A percentile compares a stretch with the other conserved stretches of the same genome.
These are phyloP conservation scores for Cathartes aura DNA, from an alignment of 2,113 vertebrate species.

Conservation along the genomic window DNA sequence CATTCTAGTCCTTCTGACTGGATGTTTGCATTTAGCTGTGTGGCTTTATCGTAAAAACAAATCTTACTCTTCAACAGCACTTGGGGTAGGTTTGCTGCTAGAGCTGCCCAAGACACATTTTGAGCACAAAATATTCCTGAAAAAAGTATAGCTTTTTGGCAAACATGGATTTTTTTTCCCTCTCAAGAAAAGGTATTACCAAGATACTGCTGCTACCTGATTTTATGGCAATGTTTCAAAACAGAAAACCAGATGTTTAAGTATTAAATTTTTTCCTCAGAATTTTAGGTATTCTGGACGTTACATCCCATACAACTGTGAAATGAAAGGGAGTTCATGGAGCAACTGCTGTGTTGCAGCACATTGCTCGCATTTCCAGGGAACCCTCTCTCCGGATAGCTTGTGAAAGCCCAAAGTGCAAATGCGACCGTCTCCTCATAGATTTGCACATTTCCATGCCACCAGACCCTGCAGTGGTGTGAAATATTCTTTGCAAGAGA, in stretches of 20 bases:
- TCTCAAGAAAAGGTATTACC: neutral
- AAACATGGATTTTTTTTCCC: neutral
- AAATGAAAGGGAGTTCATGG: neutral
- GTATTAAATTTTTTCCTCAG: neutral
- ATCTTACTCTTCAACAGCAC: neutral
- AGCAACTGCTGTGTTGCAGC: neutral
- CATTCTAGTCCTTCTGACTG: neutral
- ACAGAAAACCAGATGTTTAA: neutral
- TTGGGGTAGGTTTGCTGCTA: neutral
- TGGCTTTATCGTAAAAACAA: neutral
- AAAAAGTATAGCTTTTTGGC: neutral
- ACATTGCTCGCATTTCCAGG: neutral
- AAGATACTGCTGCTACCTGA: neutral
- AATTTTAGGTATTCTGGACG: neutral
- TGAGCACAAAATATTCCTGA: neutral
- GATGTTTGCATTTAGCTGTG: neutral
- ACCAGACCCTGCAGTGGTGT: neutral
- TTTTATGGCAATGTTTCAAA: neutral
- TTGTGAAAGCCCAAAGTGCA: neutral
- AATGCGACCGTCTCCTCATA: neutral
- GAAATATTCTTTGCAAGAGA: neutral
- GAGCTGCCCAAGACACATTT: neutral
- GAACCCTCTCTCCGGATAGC: neutral
- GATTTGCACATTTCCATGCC: neutral
- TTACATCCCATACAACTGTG: neutral